Base-by-base conservation (phyloP, 1,140 invertebrate species). In the Tigriopus japonicus region DNA sequence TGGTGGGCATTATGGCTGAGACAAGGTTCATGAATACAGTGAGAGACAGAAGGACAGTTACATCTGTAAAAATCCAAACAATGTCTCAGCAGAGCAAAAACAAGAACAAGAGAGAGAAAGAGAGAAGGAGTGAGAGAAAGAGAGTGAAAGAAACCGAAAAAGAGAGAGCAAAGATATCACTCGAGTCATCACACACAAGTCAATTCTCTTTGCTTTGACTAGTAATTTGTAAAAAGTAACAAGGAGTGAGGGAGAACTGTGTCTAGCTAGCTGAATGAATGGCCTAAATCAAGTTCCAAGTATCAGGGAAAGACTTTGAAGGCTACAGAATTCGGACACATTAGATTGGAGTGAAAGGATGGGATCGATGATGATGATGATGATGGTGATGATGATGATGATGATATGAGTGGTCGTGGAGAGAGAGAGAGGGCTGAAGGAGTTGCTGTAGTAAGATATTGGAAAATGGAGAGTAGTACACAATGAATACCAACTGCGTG, bases 11-110 rank as follows among this genome's bases (percentile, higher is more conserved):
- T 71, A 91, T 84, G 81, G 92, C 81, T 74, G 85, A 87, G 77
- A 97, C 84, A 81, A 97, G 84, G 77, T 97, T 81, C 76, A 94
- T 93, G 81, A 97, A 97, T 76, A 98, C 91, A 77, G 92, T 96
- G 81, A 97, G 84, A 71, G 93, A 96, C 76, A 98, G 87, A 75
- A 98, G 85, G 78, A 97, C 96, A 77, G 91, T 97, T 73, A 97
- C 88, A 84, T 89, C 91, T 95, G 86, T 69, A 86, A 86, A 80
- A 9, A 35, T 35, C 28, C 28, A 35, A 35, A 35, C 28, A 35
- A 24, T 59, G 55, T 56, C 15, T 56, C 17, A 55, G 28, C 45
- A 61, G 42, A 61, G 35, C 15, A 24, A 61, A 19, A 35, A 60
- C n/a, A n/a, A 61, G 17, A 61, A 5, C 7, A 21, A 59, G 56